Conservation (phyloP, 92 coral and sea anemone genomes). For the Pocillopora meandrina region DNA sequence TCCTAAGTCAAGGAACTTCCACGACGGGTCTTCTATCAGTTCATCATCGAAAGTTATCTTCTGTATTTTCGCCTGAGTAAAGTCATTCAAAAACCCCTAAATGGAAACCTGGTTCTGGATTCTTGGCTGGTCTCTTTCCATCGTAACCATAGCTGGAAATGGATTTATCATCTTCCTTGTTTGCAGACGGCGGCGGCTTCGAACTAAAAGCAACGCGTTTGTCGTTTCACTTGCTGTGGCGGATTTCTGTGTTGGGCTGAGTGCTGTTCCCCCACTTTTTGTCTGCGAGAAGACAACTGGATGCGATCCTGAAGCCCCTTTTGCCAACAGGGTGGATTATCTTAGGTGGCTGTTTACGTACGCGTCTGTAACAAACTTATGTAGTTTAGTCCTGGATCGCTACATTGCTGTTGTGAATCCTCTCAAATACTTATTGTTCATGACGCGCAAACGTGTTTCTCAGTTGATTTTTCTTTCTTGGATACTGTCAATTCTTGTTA, state of each 20-base stretch:
- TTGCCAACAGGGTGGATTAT: not conserved
- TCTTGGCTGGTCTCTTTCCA: too few species aligned
- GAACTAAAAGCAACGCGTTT: not conserved
- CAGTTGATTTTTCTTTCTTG: not conserved
- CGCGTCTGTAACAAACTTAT: not conserved
- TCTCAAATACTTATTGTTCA: too few species aligned
- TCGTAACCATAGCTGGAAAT: not conserved
- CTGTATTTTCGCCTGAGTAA: too few species aligned
- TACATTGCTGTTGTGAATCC: too few species aligned
- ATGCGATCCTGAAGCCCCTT: not conserved
- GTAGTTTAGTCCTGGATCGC: slow-evolving; percentile 4
- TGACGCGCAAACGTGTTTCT: not conserved
- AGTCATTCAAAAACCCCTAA: not conserved
- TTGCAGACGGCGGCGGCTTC: not conserved
- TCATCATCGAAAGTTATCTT: too few species aligned
- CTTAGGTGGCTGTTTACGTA: not conserved
- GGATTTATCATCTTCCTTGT: slow-evolving; percentile 17
- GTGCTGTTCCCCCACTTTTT: slow-evolving; percentile 2
- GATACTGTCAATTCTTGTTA: not conserved
- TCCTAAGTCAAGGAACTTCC: too few species aligned
- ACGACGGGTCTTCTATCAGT: too few species aligned
- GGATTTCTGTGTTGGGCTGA: not conserved
- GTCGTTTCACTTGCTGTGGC: slow-evolving; percentile 2
- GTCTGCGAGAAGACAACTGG: not conserved
- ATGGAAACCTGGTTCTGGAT: not conserved